Conservation (phyloP, 2,888 invertebrate species). For the Cloeon dipterum region DNA sequence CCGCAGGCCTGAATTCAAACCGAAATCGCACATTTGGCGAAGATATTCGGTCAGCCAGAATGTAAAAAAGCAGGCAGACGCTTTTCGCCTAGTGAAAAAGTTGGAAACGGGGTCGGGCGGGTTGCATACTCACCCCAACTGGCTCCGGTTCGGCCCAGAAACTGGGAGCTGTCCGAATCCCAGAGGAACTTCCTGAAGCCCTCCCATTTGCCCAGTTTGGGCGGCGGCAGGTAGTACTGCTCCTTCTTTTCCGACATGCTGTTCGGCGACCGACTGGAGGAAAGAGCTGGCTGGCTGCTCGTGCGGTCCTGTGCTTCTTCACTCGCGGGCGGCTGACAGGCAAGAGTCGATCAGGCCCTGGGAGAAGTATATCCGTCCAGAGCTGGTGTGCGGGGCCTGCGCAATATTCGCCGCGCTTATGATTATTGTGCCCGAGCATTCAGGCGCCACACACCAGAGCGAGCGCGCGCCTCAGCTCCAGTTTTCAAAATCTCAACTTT, state of each 20-base stretch:
- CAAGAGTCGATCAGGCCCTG: conserved; percentile 4
- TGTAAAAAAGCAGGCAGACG: too few species aligned
- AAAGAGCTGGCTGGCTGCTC: too few species aligned
- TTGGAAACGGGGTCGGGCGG: neutral
- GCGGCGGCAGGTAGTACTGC: conserved; percentile 51
- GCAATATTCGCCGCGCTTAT: too few species aligned
- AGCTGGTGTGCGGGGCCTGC: conserved; percentile 8
- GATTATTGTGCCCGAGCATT: too few species aligned
- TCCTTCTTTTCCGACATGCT: conserved; percentile 60
- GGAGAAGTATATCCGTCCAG: conserved; percentile 6
- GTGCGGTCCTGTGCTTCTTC: too few species aligned
- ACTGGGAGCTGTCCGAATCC: conserved; percentile 79
- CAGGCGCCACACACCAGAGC: too few species aligned
- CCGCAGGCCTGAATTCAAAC: too few species aligned
- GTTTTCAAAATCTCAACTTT: too few species aligned
- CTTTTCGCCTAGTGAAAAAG: neutral
- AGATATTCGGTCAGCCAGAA: too few species aligned
- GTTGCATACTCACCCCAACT: conserved; percentile 71
- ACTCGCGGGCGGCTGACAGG: too few species aligned
- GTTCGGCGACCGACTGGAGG: neutral
- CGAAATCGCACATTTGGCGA: too few species aligned
- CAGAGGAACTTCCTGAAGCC: conserved; percentile 65
- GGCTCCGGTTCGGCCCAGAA: conserved; percentile 72
- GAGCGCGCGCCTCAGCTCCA: too few species aligned
- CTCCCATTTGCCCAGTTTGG: conserved; percentile 66